These are phyloP conservation scores for Trissoscelio sp. DNA, from an alignment of 2,888 invertebrate genomes.

Conservation along the genomic window DNA sequence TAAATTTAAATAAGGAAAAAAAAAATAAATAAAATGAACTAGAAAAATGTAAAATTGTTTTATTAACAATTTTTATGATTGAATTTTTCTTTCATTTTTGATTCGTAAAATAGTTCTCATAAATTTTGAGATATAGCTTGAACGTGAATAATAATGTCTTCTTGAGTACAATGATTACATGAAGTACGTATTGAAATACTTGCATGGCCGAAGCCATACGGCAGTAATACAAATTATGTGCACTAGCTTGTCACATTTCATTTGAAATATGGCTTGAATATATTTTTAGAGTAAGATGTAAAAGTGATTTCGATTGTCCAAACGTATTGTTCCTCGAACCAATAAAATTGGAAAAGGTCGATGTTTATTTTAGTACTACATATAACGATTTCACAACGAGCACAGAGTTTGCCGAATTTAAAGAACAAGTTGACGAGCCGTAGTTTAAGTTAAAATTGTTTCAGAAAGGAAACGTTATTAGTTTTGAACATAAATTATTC, in stretches of 20 bases:
- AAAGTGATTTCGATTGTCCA: slow-evolving; percentile 2
- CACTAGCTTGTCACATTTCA: slow-evolving; percentile 27
- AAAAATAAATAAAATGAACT: too few relatives aligned
- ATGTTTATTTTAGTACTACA: background rate
- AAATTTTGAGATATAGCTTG: background rate
- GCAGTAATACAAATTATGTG: slow-evolving; percentile 25
- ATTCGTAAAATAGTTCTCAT: background rate
- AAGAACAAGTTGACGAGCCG: too few relatives aligned
- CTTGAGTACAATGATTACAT: slow-evolving; percentile 3
- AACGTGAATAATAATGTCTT: slow-evolving; percentile 12
- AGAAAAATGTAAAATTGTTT: too few relatives aligned
- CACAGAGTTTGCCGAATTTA: background rate
- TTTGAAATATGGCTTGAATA: slow-evolving; percentile 17
- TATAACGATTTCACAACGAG: background rate
- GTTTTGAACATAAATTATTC: too few relatives aligned
- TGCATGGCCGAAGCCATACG: slow-evolving; percentile 18
- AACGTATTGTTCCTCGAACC: background rate
- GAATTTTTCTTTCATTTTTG: background rate
- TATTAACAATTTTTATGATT: too few relatives aligned
- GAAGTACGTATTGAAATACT: slow-evolving; percentile 10
- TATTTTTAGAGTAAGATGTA: slow-evolving; percentile 13
- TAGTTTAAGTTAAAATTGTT: too few relatives aligned
- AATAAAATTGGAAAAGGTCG: slow-evolving; percentile 3
- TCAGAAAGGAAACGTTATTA: too few relatives aligned
- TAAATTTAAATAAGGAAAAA: too few relatives aligned